Conservation (phyloP, 2,797 vertebrate species). For the Muscicapa striata region DNA sequence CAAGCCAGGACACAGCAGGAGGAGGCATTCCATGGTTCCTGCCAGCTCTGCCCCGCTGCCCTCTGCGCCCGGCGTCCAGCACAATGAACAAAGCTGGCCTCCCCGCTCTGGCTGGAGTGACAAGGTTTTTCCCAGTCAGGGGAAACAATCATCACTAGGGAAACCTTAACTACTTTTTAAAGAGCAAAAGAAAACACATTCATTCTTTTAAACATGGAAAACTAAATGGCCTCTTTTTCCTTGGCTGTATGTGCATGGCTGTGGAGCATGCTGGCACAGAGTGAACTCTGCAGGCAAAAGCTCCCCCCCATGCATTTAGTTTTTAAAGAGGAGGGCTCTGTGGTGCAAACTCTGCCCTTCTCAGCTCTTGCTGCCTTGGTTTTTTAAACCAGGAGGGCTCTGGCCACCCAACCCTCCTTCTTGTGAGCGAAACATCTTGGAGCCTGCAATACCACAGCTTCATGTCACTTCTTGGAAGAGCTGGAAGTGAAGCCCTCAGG, state of each 20-base stretch:
- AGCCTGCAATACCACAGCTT: not conserved
- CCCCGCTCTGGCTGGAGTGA: not conserved
- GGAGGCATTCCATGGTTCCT: conserved; percentile 6
- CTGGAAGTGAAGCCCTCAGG: not conserved
- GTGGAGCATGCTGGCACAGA: not conserved
- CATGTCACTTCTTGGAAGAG: not conserved
- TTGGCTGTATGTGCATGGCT: not conserved
- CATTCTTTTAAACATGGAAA: conserved; percentile 71
- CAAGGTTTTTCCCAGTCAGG: conserved; percentile 42
- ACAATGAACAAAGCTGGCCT: conserved; percentile 70
- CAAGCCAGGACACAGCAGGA: not conserved
- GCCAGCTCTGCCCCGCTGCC: conserved; percentile 14
- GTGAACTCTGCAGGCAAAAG: not conserved
- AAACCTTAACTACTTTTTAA: conserved; percentile 64
- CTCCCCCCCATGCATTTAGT: not conserved
- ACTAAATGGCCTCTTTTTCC: conserved; percentile 45
- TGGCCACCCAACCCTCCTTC: accelerated
- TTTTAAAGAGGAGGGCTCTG: not conserved
- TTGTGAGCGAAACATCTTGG: not conserved
- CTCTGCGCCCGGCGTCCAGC: not conserved
- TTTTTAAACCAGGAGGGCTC: not conserved
- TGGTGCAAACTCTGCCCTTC: not conserved
- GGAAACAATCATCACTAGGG: conserved; percentile 63
- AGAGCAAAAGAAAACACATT: conserved; percentile 57
- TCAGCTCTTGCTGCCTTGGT: not conserved